Percentiles rank a stretch among this genome's conserved stretches.
Conservation (phyloP, 2,888 invertebrate species). For the Drosophila setosimentum region DNA sequence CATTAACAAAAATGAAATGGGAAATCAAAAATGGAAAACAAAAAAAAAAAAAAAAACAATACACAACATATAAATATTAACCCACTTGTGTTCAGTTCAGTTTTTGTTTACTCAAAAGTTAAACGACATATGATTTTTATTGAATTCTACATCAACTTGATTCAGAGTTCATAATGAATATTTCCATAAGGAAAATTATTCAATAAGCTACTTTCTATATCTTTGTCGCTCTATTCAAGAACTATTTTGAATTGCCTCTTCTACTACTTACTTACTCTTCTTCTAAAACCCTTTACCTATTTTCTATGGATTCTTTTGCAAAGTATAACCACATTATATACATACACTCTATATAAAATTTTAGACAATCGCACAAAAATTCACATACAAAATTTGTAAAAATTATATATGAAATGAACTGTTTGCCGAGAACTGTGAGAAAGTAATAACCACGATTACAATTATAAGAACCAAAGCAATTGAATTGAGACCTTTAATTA, state of each 20-base stretch:
- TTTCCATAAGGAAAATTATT: slow-evolving; percentile 51
- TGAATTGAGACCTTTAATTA: slow-evolving; percentile 49
- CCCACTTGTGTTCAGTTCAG: slow-evolving; percentile 18
- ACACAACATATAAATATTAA: slow-evolving; percentile 20
- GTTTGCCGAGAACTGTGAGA: slow-evolving; percentile 51
- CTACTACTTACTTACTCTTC: slow-evolving; percentile 38
- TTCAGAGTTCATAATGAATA: slow-evolving; percentile 43
- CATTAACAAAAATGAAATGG: slow-evolving; percentile 35
- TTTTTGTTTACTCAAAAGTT: slow-evolving; percentile 10
- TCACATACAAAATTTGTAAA: slow-evolving; percentile 59
- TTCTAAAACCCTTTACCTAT: slow-evolving; percentile 22
- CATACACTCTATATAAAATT: slow-evolving; percentile 64
- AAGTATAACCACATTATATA: slow-evolving; percentile 68
- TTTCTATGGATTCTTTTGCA: slow-evolving; percentile 68
- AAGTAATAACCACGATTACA: slow-evolving; percentile 38
- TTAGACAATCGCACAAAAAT: slow-evolving; percentile 70
- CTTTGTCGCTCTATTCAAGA: slow-evolving; percentile 44
- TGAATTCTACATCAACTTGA: slow-evolving; percentile 29
- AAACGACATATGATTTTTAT: slow-evolving; percentile 19
- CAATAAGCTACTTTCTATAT: slow-evolving; percentile 47
- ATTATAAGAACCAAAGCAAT: slow-evolving; percentile 58
- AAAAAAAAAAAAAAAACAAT: not conserved
- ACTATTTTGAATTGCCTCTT: slow-evolving; percentile 63
- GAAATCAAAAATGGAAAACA: slow-evolving; percentile 1
- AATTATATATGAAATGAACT: slow-evolving; percentile 48